Conservation (phyloP, 2,797 vertebrate species). For the Gambelia wislizenii region DNA sequence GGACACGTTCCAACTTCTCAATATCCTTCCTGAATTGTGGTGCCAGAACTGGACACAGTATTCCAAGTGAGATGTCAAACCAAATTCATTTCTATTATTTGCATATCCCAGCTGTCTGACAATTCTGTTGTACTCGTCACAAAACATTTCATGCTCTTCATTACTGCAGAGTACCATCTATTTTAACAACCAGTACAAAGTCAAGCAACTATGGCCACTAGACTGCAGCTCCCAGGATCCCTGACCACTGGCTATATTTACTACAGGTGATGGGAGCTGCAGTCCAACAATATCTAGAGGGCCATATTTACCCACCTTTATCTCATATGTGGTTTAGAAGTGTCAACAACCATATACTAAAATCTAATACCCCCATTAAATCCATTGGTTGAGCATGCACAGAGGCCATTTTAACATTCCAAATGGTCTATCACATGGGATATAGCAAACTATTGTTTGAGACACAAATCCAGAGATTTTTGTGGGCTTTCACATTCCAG, state of each 20-base stretch:
- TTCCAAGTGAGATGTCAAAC: too few relatives aligned
- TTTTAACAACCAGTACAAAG: background rate
- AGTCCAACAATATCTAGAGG: background rate
- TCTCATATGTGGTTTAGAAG: background rate
- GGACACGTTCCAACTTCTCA: too few relatives aligned
- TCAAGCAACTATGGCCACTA: background rate
- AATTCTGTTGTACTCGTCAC: background rate
- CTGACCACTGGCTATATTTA: background rate
- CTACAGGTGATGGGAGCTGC: background rate
- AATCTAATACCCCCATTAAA: background rate
- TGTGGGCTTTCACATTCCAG: background rate
- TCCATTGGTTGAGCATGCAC: too few relatives aligned
- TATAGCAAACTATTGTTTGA: background rate
- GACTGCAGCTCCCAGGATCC: background rate
- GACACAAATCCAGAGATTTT: background rate
- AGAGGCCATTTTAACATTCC: too few relatives aligned
- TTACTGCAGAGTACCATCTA: background rate
- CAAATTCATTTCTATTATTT: background rate
- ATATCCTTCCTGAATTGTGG: too few relatives aligned
- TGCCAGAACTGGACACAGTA: too few relatives aligned
- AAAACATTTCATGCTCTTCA: background rate
- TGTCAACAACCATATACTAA: background rate
- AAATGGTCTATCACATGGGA: background rate
- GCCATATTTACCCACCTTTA: background rate
- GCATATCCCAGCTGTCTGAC: background rate